Evolutionary conservation across 2,113 vertebrate genomes (phyloP), one percentile per base, ranked within the genome.

Genomic region (Notarius quadriscutis): DNA sequence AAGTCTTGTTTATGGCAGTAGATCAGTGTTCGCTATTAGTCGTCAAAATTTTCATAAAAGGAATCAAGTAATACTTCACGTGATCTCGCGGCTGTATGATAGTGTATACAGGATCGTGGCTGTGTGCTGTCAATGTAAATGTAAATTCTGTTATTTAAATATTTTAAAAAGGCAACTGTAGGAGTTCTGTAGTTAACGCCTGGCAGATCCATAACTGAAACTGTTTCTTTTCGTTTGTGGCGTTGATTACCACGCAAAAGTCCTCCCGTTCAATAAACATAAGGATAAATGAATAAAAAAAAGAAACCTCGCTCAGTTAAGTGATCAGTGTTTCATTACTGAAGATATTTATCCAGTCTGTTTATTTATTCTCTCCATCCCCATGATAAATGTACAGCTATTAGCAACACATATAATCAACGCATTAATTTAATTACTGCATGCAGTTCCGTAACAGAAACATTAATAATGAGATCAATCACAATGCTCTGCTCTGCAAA

Each of bases 341-440:
- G 57, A 75, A 58, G 12, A 48, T 75, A n/a, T 48, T n/a, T 74
- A 71, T 20, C 18, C 83, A 48, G 53, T 60, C 22, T 20, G 60
- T 62, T n/a, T 51, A 53, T 41, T 85, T 53, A 85, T 78, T 78
- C 20, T 58, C n/a, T 30, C 15, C 22, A 4, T 25, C 22, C 71
- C 34, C 30, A 20, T 67, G 63, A 57, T 57, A 48, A 63, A 27
- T 82, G 41, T 87, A 81, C 30, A 82, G 86, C 25, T 87, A 53
- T 60, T 72, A 74, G 15, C 53, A 11, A 11, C 17, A 86, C 85
- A 30, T 48, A 41, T 67, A 86, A 58, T 81, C 27, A 30, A 53
- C 62, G 30, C 51, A 6, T 60, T 58, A 30, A 75, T 74, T 84
- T 62, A 83, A 27, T 83, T 75, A 71, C 53, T 58, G 85, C 85